phyloP scores from a whole-genome alignment of 2,113 vertebrate species.

The Dicerorhinus sumatrensis region DNA sequence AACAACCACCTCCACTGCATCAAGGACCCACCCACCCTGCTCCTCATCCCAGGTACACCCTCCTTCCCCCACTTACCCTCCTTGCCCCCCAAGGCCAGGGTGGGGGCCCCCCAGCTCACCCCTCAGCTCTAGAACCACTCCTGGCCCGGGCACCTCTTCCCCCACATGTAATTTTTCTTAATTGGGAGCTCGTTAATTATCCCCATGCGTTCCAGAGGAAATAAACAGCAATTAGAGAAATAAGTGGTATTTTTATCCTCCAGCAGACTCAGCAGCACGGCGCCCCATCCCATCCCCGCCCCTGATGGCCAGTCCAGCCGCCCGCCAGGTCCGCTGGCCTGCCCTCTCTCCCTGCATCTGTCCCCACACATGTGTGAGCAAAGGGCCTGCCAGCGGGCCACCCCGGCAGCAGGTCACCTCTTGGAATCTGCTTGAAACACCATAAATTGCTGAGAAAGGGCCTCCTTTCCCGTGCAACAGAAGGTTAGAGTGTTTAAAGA shows the following conservation, averaged over 20 bases:
- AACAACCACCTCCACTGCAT: background rate
- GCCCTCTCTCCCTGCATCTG: background rate
- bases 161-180: constrained; percentile 74
- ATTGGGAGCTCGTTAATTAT: constrained; percentile 85
- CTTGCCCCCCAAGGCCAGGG: background rate
- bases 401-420: constrained; percentile 75
- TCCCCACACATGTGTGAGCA: background rate
- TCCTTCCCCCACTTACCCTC: background rate
- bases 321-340: background rate
- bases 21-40: background rate
- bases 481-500: constrained; percentile 87
- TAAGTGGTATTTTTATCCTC: constrained; percentile 80
- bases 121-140: background rate
- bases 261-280: constrained; percentile 40
- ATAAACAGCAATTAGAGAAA: constrained; percentile 86
- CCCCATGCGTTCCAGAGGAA: constrained; percentile 81
- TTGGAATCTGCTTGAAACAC: constrained; percentile 77
- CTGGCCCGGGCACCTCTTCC: constrained; percentile 61
- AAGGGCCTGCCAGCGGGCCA: background rate
- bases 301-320: background rate
- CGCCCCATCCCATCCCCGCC: background rate
- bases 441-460: constrained; percentile 84
- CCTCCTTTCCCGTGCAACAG: constrained; percentile 82
- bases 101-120: background rate
- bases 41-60: background rate